Evolutionary conservation across 2,113 vertebrate species (phyloP).

Genomic region (Neomonachus schauinslandi): DNA sequence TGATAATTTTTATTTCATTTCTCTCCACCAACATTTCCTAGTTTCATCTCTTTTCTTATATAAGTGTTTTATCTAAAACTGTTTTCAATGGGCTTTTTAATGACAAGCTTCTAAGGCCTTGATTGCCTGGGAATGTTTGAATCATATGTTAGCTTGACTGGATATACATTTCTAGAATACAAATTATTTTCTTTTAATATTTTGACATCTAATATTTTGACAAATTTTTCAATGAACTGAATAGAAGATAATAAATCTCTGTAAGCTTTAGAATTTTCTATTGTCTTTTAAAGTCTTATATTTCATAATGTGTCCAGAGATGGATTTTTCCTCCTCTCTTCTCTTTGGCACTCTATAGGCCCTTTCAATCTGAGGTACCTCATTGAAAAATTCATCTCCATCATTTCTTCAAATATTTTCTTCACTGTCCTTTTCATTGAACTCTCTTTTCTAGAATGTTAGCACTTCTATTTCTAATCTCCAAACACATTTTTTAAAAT

Average conservation of each 20-base stretch:
- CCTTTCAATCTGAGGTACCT: background rate
- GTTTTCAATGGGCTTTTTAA: background rate
- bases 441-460: background rate
- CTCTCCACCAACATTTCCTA: background rate
- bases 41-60: background rate
- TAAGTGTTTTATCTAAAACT: background rate
- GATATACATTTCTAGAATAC: background rate
- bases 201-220: background rate
- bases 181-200: conserved; percentile 21
- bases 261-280: background rate
- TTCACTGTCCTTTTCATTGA: background rate
- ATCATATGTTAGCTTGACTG: background rate
- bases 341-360: background rate
- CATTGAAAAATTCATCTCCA: background rate
- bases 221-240: background rate
- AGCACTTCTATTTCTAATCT: background rate
- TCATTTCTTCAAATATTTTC: background rate
- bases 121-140: background rate
- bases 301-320: background rate
- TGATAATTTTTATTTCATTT: background rate
- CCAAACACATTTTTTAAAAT: background rate
- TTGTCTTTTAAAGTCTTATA: background rate
- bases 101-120: background rate
- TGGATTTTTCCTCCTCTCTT: background rate
- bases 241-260: background rate